These are phyloP conservation scores for Pseudochirops cupreus DNA, from an alignment of 2,797 vertebrate species.

Conservation along the genomic window DNA sequence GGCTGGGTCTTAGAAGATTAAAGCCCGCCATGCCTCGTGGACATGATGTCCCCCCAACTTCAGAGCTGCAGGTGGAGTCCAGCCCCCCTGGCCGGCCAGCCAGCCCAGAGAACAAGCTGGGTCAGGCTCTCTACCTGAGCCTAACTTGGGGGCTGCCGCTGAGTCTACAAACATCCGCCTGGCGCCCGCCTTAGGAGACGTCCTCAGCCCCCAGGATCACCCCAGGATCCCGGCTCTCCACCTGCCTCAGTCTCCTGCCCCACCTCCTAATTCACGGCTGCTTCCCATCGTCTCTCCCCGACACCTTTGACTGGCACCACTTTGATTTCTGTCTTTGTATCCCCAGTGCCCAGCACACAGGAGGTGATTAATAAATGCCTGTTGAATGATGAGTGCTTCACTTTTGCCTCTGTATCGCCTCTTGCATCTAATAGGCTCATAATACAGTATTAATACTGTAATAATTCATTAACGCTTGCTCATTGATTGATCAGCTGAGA, in stretches of 20 bases:
- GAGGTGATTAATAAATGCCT: not conserved
- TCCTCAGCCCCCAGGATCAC: not conserved
- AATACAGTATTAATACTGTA: not conserved
- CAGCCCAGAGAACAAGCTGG: not conserved
- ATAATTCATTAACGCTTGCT: not conserved
- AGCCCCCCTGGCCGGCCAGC: fast-evolving
- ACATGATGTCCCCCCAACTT: not conserved
- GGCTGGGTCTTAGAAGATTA: not conserved
- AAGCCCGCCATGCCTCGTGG: not conserved
- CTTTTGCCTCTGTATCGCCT: not conserved
- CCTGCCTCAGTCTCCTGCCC: too few species aligned
- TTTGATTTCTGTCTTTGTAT: not conserved
- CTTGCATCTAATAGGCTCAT: not conserved
- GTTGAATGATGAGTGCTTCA: not conserved
- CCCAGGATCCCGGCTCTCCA: not conserved
- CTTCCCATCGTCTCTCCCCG: too few species aligned
- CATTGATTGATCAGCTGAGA: not conserved
- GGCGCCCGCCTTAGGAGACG: not conserved
- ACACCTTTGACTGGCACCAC: not conserved
- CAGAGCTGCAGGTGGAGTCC: not conserved
- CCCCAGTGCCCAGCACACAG: not conserved
- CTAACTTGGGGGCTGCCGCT: not conserved
- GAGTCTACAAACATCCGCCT: not conserved
- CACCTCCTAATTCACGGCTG: too few species aligned
- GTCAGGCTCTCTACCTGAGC: not conserved